Percentiles rank a stretch among this genome's conserved stretches.
These are phyloP conservation scores for Pterophyllum scalare DNA, from an alignment of 2,113 vertebrate genomes.

Conservation along the genomic window DNA sequence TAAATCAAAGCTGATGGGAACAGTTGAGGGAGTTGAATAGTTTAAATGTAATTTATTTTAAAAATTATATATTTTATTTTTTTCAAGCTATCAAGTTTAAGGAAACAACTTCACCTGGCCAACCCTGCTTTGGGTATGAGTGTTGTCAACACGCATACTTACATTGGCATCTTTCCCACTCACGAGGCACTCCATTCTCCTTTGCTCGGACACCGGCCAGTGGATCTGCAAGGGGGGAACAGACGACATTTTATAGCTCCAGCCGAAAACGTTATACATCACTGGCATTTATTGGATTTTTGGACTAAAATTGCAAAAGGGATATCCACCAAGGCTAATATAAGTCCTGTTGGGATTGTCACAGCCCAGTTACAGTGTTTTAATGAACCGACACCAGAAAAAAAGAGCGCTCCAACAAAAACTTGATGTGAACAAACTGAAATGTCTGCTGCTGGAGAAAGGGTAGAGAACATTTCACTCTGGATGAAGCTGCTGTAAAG, in stretches of 20 bases:
- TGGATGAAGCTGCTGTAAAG: slow-evolving; percentile 9
- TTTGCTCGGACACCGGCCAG: slow-evolving; percentile 93
- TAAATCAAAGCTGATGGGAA: slow-evolving; percentile 4
- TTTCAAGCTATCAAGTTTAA: slow-evolving; percentile 8
- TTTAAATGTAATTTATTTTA: background rate
- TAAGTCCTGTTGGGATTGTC: slow-evolving; percentile 55
- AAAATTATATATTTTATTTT: slow-evolving; percentile 2
- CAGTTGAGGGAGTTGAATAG: background rate
- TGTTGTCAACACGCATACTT: slow-evolving; percentile 77
- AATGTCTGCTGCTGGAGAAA: slow-evolving; percentile 8
- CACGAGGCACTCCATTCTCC: slow-evolving; percentile 92
- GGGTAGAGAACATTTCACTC: slow-evolving; percentile 17
- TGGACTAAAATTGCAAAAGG: slow-evolving; percentile 35
- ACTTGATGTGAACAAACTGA: slow-evolving; percentile 23
- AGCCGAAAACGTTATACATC: slow-evolving; percentile 51
- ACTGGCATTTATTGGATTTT: slow-evolving; percentile 55
- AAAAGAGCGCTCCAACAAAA: slow-evolving; percentile 46
- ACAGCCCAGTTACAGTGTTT: slow-evolving; percentile 57
- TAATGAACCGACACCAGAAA: slow-evolving; percentile 40
- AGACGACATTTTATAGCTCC: slow-evolving; percentile 51
- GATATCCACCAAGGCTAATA: slow-evolving; percentile 61
- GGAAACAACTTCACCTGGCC: slow-evolving; percentile 28
- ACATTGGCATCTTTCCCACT: slow-evolving; percentile 96
- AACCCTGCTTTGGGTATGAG: background rate
- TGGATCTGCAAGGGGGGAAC: slow-evolving; percentile 86